Percentiles rank a stretch among this genome's conserved stretches.
These are phyloP conservation scores for Bufo bufo DNA, from an alignment of 2,113 vertebrate species.

Conservation along the genomic window DNA sequence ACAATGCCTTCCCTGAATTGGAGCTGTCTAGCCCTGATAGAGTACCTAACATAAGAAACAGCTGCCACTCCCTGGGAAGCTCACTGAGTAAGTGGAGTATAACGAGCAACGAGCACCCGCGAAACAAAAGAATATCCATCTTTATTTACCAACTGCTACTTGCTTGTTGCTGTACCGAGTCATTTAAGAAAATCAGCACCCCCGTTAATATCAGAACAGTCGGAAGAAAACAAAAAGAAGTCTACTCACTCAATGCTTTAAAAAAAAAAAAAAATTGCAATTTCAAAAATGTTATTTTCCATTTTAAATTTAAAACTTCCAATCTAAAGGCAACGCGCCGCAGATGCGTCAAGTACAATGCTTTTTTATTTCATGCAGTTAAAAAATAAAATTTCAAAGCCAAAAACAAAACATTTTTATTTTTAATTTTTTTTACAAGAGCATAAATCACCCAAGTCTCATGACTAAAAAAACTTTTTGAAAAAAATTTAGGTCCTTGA, in stretches of 20 bases:
- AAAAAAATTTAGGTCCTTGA: too few species aligned
- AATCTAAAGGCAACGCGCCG: too few species aligned
- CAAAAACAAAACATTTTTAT: too few species aligned
- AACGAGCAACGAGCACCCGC: slow-evolving; percentile 82
- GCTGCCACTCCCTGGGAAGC: slow-evolving; percentile 91
- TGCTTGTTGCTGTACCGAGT: slow-evolving; percentile 72
- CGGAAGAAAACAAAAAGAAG: neutral
- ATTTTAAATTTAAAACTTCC: too few species aligned
- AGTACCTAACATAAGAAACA: slow-evolving; percentile 92
- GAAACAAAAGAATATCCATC: slow-evolving; percentile 91
- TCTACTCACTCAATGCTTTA: neutral
- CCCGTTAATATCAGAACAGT: slow-evolving; percentile 58
- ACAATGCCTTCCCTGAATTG: slow-evolving; percentile 72
- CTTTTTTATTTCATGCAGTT: too few species aligned
- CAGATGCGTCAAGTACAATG: too few species aligned
- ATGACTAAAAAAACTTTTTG: too few species aligned
- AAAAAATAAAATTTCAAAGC: too few species aligned
- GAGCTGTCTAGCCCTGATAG: slow-evolving; percentile 94
- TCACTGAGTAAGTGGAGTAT: slow-evolving; percentile 84
- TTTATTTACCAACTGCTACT: slow-evolving; percentile 90
- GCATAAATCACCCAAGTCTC: too few species aligned
- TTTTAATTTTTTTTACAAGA: too few species aligned
- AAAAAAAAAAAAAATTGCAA: too few species aligned
- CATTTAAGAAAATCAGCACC: slow-evolving; percentile 70
- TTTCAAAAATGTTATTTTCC: too few species aligned